phyloP scores from a whole-genome alignment of 2,113 vertebrate species.

The Anthoscopus minutus region DNA sequence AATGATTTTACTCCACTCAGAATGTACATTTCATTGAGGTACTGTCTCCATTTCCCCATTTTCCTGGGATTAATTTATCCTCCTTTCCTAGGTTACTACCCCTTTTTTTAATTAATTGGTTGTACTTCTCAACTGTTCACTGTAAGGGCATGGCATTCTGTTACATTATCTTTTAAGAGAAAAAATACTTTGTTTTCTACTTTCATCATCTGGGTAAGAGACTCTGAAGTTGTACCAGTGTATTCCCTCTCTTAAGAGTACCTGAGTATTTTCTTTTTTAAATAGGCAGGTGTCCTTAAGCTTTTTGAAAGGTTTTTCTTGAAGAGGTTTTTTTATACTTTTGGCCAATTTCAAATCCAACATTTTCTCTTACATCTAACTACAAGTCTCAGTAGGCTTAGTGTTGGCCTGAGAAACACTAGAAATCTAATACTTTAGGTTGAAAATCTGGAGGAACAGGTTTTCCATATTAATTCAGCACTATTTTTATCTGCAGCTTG shows the following conservation, averaged over 20 bases:
- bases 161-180: not conserved
- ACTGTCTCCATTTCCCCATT: slow-evolving; percentile 30
- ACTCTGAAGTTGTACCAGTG: not conserved
- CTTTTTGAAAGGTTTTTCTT: not conserved
- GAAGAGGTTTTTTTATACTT: not conserved
- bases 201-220: not conserved
- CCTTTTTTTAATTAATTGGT: slow-evolving; percentile 18
- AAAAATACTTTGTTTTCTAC: not conserved
- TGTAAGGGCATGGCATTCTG: not conserved
- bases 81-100: not conserved
- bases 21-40: slow-evolving; percentile 6
- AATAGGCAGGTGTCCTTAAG: not conserved
- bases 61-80: slow-evolving; percentile 2
- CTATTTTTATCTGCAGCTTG: not conserved
- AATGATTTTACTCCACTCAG: slow-evolving; percentile 26
- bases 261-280: not conserved
- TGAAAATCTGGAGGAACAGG: not conserved
- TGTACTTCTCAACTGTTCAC: not conserved
- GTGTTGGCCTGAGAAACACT: not conserved
- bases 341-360: not conserved
- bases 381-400: not conserved
- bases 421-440: not conserved
- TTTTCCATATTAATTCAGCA: not conserved
- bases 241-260: not conserved
- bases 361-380: not conserved